A percentile compares a stretch with the other conserved stretches of the same genome.
These are phyloP conservation scores for Galeopterus variegatus DNA, from an alignment of 2,113 vertebrate genomes.

Conservation along the genomic window DNA sequence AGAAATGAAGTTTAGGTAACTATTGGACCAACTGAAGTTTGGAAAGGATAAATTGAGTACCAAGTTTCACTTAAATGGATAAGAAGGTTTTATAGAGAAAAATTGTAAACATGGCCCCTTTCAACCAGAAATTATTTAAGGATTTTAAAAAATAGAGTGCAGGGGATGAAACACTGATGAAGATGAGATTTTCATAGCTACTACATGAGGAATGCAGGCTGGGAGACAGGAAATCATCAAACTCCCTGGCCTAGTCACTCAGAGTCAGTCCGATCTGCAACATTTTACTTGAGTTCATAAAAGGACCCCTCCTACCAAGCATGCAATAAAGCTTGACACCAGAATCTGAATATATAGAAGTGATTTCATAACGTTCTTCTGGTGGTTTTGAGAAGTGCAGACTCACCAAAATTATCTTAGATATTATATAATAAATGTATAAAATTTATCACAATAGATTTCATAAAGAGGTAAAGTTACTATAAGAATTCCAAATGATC, in stretches of 20 bases:
- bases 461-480: slow-evolving; percentile 22
- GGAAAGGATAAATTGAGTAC: neutral
- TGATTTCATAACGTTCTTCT: neutral
- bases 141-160: neutral
- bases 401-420: neutral
- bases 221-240: neutral
- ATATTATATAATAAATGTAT: neutral
- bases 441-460: neutral
- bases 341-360: neutral
- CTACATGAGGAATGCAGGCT: neutral
- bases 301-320: neutral
- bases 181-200: neutral
- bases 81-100: neutral
- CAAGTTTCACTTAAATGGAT: neutral
- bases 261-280: neutral
- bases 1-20: neutral
- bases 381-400: slow-evolving; percentile 34
- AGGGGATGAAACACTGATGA: neutral
- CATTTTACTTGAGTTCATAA: slow-evolving; percentile 10
- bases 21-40: neutral
- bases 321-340: neutral
- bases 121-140: neutral
- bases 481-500: neutral
- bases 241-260: neutral
- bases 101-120: neutral